Evolutionary conservation across 2,888 invertebrate genomes (phyloP).

Genomic region (Tipula vernalis): DNA sequence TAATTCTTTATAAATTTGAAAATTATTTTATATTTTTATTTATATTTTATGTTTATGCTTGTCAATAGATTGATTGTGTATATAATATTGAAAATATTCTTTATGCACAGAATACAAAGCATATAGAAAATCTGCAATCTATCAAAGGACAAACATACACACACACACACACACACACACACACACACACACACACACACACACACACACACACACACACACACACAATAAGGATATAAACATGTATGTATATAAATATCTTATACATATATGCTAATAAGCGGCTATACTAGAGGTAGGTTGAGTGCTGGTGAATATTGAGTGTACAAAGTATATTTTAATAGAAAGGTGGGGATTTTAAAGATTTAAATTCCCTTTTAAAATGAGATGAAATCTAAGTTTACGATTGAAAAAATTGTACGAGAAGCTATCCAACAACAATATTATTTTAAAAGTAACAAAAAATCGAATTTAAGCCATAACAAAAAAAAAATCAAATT

Average conservation of each 20-base stretch:
- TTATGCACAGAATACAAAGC: not conserved
- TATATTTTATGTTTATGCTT: not conserved
- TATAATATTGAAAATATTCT: not conserved
- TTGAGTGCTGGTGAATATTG: not conserved
- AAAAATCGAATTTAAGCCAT: not conserved
- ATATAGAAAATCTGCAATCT: not conserved
- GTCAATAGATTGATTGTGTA: not conserved
- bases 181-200: not conserved
- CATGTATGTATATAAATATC: not conserved
- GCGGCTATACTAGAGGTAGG: not conserved
- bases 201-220: not conserved
- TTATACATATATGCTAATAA: not conserved
- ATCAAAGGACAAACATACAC: not conserved
- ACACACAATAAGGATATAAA: not conserved
- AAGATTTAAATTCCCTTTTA: not conserved
- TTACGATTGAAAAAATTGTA: not conserved
- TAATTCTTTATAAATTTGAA: not conserved
- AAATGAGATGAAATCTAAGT: not conserved
- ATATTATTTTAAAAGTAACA: not conserved
- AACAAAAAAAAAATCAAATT: not conserved
- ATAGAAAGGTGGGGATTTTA: not conserved
- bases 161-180: not conserved
- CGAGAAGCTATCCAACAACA: no score
- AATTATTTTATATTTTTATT: not conserved
- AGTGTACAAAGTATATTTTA: not conserved